These are phyloP conservation scores for Cosmia trapezina DNA, from an alignment of 2,888 invertebrate genomes.

Conservation along the genomic window DNA sequence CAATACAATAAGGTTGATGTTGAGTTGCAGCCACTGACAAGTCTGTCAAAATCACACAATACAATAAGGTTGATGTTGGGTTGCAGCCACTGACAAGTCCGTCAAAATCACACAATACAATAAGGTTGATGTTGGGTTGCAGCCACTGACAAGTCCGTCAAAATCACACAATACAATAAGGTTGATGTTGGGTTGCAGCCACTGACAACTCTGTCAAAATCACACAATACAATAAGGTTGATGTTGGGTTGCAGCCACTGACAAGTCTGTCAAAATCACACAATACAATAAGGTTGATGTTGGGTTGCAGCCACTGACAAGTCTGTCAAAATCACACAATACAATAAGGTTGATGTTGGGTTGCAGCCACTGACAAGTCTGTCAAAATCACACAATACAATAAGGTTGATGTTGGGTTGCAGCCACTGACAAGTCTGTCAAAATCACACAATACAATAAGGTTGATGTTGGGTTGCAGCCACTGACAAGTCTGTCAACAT, in stretches of 20 bases:
- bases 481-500: no score
- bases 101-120: neutral
- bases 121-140: neutral
- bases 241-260: neutral
- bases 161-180: neutral
- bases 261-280: neutral
- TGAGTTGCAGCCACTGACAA: no score
- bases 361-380: neutral
- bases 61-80: neutral
- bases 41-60: no score
- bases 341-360: no score
- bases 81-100: neutral
- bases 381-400: no score
- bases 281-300: neutral
- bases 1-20: no score
- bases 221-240: neutral
- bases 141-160: neutral
- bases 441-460: no score
- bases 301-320: neutral
- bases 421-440: no score
- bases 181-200: neutral
- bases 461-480: no score
- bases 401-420: no score
- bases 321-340: neutral
- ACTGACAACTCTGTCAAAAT: no score